Evolutionary conservation across 2,113 vertebrate genomes (phyloP), one percentile per base, ranked within the genome.

Genomic region (Crocuta crocuta): DNA sequence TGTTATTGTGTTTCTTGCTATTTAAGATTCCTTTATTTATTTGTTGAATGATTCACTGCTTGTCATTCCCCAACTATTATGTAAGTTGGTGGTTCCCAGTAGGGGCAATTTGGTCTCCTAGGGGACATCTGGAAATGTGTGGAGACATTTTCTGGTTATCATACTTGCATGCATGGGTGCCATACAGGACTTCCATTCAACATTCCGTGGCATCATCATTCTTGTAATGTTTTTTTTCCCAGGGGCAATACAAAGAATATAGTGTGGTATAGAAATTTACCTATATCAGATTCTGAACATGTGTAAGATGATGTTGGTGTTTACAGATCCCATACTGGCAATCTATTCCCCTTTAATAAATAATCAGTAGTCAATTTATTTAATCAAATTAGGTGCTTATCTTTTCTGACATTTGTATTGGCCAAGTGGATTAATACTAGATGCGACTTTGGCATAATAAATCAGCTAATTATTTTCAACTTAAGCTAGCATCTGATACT

Each of bases 321-420:
- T 80, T 65, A n/a, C 65, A 23, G 8, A 15, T 96, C 24, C 7
- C 88, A n/a, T 78, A 89, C 8, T 24, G 55, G 6, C 35, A 81
- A 12, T 58, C 83, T 76, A 13, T 66, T 11, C 10, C 45, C 58
- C 58, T 90, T 89, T 39, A 87, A 78, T 93, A 91, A 89, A 96
- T 94, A 96, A 74, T 89, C 58, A 96, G 35, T 66, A 96, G 68
- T 84, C 79, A 91, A 94, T 92, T 94, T 97, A 89, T 81, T 95
- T 92, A 96, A 92, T 88, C 35, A 83, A 87, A 84, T 95, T 96
- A 88, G 26, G 5, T 98, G 16, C 88, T 97, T 89, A 95, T 95
- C 85, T 97, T 97, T 70, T 28, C 39, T 96, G 94, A 83, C 39
- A 89, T 63, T 97, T 95, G n/a, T 92, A 96, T 78, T 79, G 31